Evolutionary conservation across 1,140 invertebrate genomes (phyloP), one percentile per base, ranked within the genome.

Genomic region (Hermatobates lingyangjiaoensis): DNA sequence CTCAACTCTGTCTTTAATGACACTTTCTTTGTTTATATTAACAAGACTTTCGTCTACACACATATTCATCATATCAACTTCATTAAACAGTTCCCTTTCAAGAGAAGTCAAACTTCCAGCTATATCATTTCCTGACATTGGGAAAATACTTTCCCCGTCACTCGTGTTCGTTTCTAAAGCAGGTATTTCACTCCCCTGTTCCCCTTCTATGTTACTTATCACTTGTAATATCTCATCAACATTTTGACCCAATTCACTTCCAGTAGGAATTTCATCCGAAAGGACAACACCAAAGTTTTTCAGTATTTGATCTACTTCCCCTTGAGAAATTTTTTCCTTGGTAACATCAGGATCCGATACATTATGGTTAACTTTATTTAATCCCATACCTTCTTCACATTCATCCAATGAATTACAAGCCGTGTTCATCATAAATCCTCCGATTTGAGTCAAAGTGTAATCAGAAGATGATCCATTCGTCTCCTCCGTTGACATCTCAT

Each of bases 351-450:
- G 21, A 14, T 47, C 49, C 14, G 53, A 44, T 39, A 25, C 47
- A n/a, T 30, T n/a, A 45, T 51, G 38, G 44, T 54, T 45, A 27
- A 55, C 52, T 48, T 61, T 61, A 34, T 56, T 53, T 56, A 70
- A 70, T 58, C 79, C 78, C 78, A 81, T 81, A 59, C 73, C 74
- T 62, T 72, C 66, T 57, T 66, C 76, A 67, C 74, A 76, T 75
- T 79, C 79, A 71, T 69, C 71, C 71, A 68, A 62, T 57, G 64
- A 64, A 42, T 42, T 20, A 20, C 4, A 18, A 42, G 39, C 14
- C 14, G 14, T 20, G 64, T 64, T 70, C 68, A 71, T 71, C 66
- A 71, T 71, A 66, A 60, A 58, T 51, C 57, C 56, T 56, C 57
- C 56, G 40, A 58, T 56, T 38, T 53, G 55, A 39, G 53, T 40